A percentile compares a stretch with the other conserved stretches of the same genome.
Evolutionary conservation across 2,113 vertebrate species (phyloP).

Genomic region (Psittacula cyanocephala): DNA sequence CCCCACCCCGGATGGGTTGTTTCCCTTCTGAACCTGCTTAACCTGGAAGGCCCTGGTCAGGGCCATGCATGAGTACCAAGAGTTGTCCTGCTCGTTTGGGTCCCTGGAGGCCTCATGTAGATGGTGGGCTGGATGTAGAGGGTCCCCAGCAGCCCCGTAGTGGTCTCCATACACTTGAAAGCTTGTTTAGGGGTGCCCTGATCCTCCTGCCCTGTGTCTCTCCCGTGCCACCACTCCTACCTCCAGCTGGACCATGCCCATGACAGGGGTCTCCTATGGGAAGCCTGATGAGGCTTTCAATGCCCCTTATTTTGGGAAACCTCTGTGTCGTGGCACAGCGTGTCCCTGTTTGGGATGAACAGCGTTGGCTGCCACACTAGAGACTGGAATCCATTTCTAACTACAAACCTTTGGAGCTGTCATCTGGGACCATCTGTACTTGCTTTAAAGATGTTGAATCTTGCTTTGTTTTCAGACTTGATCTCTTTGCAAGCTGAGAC

Average conservation of each 20-base stretch:
- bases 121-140: neutral
- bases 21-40: neutral
- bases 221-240: neutral
- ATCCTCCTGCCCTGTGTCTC: neutral
- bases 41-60: neutral
- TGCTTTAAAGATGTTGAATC: neutral
- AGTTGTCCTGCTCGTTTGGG: neutral
- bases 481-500: neutral
- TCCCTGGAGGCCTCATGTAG: neutral
- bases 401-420: neutral
- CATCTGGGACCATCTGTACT: neutral
- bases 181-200: neutral
- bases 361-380: neutral
- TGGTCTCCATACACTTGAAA: rapidly evolving
- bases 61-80: neutral
- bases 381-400: neutral
- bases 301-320: neutral
- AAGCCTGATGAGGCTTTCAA: neutral
- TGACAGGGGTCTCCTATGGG: neutral
- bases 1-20: neutral
- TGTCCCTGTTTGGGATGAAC: rapidly evolving
- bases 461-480: neutral
- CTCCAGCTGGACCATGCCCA: rapidly evolving
- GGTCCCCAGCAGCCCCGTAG: neutral
- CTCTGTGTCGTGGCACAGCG: neutral